Base-by-base conservation (phyloP, 2,113 vertebrate genomes). In the Periophthalmodon schlosseri region DNA sequence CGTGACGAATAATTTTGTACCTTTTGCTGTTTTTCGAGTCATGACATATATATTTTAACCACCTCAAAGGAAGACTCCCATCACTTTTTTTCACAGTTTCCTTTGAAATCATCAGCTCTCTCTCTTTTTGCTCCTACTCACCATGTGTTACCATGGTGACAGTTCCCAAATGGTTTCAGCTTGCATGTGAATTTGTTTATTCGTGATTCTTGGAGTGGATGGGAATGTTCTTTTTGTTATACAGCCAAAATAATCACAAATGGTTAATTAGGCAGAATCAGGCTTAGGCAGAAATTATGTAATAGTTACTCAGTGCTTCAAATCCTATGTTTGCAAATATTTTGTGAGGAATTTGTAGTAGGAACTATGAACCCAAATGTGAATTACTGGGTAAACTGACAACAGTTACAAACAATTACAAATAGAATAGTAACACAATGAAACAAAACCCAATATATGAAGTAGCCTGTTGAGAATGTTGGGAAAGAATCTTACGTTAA, bases 61-160 rank as follows among this genome's bases (percentile, higher is more conserved):
- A 77, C 87, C 83, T 85, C 89, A 52, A 73, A 78, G 82, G 85
- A 87, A 74, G 84, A 80, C 79, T 86, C 83, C 82, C 84, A 82
- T 88, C 85, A 84, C 82, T 85, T 84, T 69, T 87, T 92, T 63
- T 63, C 60, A 63, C 60, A 85, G 81, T 81, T 89, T 79, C 78
- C 75, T 90, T 82, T 86, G 81, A 91, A 90, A 91, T 89, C 84
- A 72, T 73, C 84, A 72, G 70, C 83, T 81, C 85, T 71, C 64
- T 76, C 76, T 87, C 84, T 89, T 87, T 60, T 90, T 78, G 87
- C 89, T 87, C 87, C 87, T 91, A 88, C 90, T 87, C 85, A 79
- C 70, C 81, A 84, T 75, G 80, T 23, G 92, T 92, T 89, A 44
- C 92, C 86, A 92, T 92, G 91, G 93, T 78, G 84, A 92, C 91